phyloP scores from a whole-genome alignment of 2,113 vertebrate species.

The Sylvilagus bachmani region DNA sequence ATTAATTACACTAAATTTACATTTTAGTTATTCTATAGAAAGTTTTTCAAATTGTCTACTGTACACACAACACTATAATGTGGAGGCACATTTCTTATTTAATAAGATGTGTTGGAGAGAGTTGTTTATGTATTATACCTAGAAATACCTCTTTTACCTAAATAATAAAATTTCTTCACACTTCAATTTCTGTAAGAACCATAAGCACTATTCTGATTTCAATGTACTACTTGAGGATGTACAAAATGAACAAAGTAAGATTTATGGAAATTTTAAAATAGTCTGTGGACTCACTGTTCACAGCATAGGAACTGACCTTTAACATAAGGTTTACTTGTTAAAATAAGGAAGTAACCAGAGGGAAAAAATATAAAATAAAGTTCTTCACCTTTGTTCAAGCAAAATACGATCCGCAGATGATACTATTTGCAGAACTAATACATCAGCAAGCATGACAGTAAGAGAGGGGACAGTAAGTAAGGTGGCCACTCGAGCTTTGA shows the following conservation, averaged over 20 bases:
- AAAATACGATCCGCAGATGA: neutral
- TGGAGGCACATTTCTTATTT: constrained; percentile 7
- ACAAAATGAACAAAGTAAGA: constrained; percentile 30
- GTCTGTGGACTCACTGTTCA: neutral
- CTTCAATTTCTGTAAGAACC: neutral
- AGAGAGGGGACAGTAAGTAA: neutral
- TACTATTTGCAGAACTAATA: neutral
- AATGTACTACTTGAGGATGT: neutral
- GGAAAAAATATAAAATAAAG: neutral
- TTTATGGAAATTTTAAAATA: neutral
- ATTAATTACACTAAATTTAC: constrained; percentile 8
- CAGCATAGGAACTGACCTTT: neutral
- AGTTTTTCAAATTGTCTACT: constrained; percentile 17
- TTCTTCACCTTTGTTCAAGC: neutral
- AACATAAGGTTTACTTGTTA: constrained; percentile 14
- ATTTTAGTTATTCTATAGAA: constrained; percentile 8
- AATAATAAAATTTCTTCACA: neutral
- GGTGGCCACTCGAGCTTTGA: neutral
- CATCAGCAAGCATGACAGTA: neutral
- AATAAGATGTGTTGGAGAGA: neutral
- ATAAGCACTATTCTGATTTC: neutral
- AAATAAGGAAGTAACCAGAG: neutral
- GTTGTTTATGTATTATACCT: neutral
- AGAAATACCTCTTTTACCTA: neutral
- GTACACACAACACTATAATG: neutral